These are phyloP conservation scores for Festucalex cinctus DNA, from an alignment of 2,113 vertebrate genomes.

Conservation along the genomic window DNA sequence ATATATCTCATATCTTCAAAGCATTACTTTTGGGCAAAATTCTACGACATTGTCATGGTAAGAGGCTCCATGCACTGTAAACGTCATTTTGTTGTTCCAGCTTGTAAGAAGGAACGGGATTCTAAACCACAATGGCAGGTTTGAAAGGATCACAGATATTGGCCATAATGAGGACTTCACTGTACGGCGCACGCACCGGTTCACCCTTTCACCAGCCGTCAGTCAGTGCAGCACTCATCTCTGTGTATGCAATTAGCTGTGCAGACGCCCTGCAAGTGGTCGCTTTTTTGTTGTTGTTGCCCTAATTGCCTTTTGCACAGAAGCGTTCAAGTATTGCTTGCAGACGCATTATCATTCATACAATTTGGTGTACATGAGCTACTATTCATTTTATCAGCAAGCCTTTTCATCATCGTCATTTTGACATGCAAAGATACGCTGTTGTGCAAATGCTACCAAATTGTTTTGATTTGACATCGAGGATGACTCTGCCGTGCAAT, in stretches of 20 bases:
- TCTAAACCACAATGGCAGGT: conserved; percentile 10
- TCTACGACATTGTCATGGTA: neutral
- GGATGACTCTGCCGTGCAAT: too few species aligned
- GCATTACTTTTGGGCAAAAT: neutral
- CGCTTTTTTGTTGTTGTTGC: conserved; percentile 41
- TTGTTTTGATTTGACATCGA: too few species aligned
- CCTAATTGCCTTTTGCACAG: conserved; percentile 63
- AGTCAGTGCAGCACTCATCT: conserved; percentile 52
- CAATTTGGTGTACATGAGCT: neutral
- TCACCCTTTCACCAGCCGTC: conserved; percentile 24
- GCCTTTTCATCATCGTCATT: too few species aligned
- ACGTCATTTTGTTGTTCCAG: neutral
- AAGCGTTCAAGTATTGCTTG: conserved; percentile 47
- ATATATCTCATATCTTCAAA: neutral
- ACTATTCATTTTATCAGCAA: too few species aligned
- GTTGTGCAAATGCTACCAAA: too few species aligned
- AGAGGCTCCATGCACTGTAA: neutral
- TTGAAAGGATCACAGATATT: conserved; percentile 41
- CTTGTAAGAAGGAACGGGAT: neutral
- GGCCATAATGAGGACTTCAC: conserved; percentile 56
- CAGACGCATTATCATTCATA: conserved; percentile 21
- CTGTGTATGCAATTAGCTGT: conserved; percentile 61
- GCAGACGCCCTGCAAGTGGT: conserved; percentile 53
- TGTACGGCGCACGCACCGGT: conserved; percentile 34
- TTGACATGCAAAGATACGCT: too few species aligned